Base-by-base conservation (phyloP, 2,888 invertebrate genomes). In the Dynastes hyllus region DNA sequence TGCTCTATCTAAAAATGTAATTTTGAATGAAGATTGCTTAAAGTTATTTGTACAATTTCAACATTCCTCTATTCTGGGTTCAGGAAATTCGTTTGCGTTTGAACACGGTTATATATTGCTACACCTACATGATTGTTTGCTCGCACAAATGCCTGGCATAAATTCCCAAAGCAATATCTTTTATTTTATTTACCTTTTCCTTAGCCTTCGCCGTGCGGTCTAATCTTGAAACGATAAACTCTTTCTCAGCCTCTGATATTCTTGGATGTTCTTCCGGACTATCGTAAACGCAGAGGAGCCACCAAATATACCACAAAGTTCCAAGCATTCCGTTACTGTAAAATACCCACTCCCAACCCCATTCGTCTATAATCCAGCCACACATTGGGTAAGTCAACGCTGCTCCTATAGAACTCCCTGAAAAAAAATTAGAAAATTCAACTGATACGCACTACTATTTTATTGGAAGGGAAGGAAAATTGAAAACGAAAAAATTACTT, bases 311-410 rank as follows among this genome's bases (percentile, higher is more conserved):
- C 95, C 95, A 95, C 8, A 92, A 45, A 0, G 92, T 89, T 3
- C 93, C 93, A 3, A 93, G 84, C 0, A 90, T 83, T 8, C 93
- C 93, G 13, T 92, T 92, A 6, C 93, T 88, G 84, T 94, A 92
- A 86, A 95, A 95, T 0, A 93, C 94, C 81, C 92, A 91, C 83
- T 93, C 93, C 95, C 95, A 95, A 2, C 93, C 93, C 78, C 91
- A 91, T 84, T 89, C 88, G 79, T 91, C 91, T 75, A 93, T 93
- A 9, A 95, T 90, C 80, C 91, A 90, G 1, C 94, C 94, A 81
- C 94, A 94, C 78, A 95, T 87, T 0, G 94, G 94, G 86, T 94
- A 94, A 8, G 94, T 93, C 16, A 93, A 81, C 0, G 93, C 93
- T 27, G 92, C 92, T 8, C 93, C 94, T 0, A 94, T 90, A 0